Conservation (phyloP, 2,888 invertebrate genomes). For the Drosophila stalkeri region DNA sequence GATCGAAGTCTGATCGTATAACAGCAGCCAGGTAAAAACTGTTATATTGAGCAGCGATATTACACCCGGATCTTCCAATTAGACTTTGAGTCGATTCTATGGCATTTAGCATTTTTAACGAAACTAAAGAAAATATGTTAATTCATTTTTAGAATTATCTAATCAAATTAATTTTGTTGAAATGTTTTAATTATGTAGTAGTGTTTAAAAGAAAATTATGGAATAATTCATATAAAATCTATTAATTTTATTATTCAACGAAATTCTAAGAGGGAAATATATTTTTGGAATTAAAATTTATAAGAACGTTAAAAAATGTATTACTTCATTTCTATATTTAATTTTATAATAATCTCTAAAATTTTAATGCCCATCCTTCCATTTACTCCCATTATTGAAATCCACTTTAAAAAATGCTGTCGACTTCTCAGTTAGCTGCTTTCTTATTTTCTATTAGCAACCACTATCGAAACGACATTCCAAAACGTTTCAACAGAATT, state of each 20-base stretch:
- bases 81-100: slow-evolving; percentile 14
- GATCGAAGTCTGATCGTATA: slow-evolving; percentile 7
- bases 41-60: slow-evolving; percentile 45
- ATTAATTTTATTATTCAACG: background rate
- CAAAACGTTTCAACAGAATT: slow-evolving; percentile 38
- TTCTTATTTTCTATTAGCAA: slow-evolving; percentile 7
- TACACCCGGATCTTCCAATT: slow-evolving; percentile 29
- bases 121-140: background rate
- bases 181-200: background rate
- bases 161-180: background rate
- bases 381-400: background rate
- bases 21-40: slow-evolving; percentile 33
- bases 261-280: background rate
- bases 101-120: slow-evolving; percentile 36
- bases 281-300: background rate
- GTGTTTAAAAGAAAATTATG: too few relatives aligned
- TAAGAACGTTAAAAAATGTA: background rate
- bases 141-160: background rate
- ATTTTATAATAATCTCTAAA: background rate
- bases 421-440: background rate
- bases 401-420: background rate
- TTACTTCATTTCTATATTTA: too few relatives aligned
- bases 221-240: background rate
- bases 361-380: too few relatives aligned
- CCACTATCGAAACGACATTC: slow-evolving; percentile 37